These are phyloP conservation scores for Zootermopsis nevadensis DNA, from an alignment of 2,888 invertebrate genomes.

Conservation along the genomic window DNA sequence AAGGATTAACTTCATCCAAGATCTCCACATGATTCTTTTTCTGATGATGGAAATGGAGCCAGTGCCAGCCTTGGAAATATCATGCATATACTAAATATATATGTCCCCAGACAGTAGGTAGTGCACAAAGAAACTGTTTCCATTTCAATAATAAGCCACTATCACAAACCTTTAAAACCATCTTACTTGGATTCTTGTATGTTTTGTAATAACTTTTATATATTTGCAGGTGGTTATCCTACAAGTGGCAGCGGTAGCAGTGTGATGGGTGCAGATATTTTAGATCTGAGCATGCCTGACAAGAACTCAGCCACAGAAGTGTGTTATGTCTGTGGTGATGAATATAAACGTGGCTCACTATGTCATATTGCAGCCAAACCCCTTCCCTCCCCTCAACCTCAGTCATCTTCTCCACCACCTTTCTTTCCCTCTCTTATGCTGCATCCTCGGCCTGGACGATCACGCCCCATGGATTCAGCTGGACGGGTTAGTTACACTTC, in stretches of 20 bases:
- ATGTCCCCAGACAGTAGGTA: too few relatives aligned
- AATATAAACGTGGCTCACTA: conserved; percentile 84
- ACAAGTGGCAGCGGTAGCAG: conserved; percentile 45
- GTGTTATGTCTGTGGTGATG: conserved; percentile 91
- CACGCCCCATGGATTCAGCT: conserved; percentile 86
- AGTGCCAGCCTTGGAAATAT: too few relatives aligned
- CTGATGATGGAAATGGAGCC: too few relatives aligned
- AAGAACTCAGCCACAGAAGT: conserved; percentile 91
- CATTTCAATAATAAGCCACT: too few relatives aligned
- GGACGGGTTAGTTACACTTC: conserved; percentile 66
- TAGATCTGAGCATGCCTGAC: conserved; percentile 92
- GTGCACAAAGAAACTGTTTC: too few relatives aligned
- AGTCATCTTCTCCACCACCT: conserved; percentile 55
- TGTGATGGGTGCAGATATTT: conserved; percentile 80
- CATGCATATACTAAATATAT: too few relatives aligned
- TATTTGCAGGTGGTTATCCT: conserved; percentile 46
- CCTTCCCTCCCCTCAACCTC: conserved; percentile 61
- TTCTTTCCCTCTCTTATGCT: conserved; percentile 68
- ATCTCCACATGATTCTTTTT: too few relatives aligned
- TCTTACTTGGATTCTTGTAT: too few relatives aligned
- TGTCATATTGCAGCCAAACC: conserved; percentile 74
- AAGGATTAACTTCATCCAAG: too few relatives aligned
- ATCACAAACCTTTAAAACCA: too few relatives aligned
- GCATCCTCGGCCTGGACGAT: conserved; percentile 86
- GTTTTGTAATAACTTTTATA: not conserved